Conservation (phyloP, 2,888 invertebrate genomes). For the Agrenia bidenticulata region DNA sequence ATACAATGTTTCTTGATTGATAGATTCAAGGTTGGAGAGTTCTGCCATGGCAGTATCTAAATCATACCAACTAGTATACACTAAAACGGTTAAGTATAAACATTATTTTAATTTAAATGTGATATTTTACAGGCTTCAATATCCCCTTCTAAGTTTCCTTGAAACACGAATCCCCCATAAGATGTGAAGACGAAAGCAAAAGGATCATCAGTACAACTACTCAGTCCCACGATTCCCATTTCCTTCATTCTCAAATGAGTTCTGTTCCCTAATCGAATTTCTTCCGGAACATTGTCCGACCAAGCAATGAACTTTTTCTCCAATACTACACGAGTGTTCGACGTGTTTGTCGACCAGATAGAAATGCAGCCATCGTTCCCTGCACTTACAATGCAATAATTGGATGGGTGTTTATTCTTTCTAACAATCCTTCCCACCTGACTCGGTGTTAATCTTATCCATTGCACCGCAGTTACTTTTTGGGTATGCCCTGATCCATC, state of each 20-base stretch:
- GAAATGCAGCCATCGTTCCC: slow-evolving; percentile 48
- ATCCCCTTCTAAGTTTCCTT: slow-evolving; percentile 43
- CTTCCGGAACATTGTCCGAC: slow-evolving; percentile 45
- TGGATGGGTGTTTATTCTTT: slow-evolving; percentile 14
- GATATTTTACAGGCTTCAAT: slow-evolving; percentile 36
- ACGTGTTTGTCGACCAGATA: slow-evolving; percentile 47
- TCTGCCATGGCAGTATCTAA: slow-evolving; percentile 17
- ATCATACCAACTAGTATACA: not conserved
- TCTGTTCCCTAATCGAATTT: slow-evolving; percentile 43
- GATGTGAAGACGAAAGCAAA: slow-evolving; percentile 45
- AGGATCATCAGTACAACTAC: slow-evolving; percentile 46
- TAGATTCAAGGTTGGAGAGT: slow-evolving; percentile 6
- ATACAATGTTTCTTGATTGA: slow-evolving; percentile 25
- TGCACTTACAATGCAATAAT: slow-evolving; percentile 38
- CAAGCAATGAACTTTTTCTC: slow-evolving; percentile 46
- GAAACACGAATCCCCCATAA: slow-evolving; percentile 48
- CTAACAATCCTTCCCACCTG: slow-evolving; percentile 25
- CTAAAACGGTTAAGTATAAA: too few relatives aligned
- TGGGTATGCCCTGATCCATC: slow-evolving; percentile 26
- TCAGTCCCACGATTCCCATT: slow-evolving; percentile 41
- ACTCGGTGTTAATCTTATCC: slow-evolving; percentile 27
- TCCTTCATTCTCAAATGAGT: slow-evolving; percentile 45
- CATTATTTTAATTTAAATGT: too few relatives aligned
- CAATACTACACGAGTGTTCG: slow-evolving; percentile 37
- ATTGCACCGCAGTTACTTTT: slow-evolving; percentile 29